Conservation (phyloP, 2,113 vertebrate species). For the Phycodurus eques region DNA sequence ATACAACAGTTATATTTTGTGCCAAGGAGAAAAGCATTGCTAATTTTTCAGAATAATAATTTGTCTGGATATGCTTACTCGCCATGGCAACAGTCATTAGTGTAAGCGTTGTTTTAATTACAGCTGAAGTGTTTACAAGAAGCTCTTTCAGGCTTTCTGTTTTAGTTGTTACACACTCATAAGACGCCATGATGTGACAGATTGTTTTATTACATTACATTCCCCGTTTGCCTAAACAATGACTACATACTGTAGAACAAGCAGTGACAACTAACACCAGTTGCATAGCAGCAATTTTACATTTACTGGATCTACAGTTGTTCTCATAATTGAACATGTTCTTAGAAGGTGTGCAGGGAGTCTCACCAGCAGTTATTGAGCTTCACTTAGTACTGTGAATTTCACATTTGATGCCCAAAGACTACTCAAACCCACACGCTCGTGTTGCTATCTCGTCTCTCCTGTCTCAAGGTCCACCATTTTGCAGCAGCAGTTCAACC, state of each 20-base stretch:
- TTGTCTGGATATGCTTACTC: conserved; percentile 21
- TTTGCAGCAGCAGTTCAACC: conserved; percentile 96
- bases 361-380: neutral
- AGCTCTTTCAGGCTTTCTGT: neutral
- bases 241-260: neutral
- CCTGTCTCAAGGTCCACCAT: conserved; percentile 82
- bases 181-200: neutral
- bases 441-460: neutral
- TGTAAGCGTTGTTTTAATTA: conserved; percentile 34
- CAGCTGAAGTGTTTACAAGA: conserved; percentile 6
- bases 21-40: conserved; percentile 35
- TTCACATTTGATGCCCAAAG: neutral
- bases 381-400: neutral
- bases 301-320: neutral
- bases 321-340: neutral
- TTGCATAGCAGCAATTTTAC: neutral
- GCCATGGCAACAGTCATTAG: conserved; percentile 29
- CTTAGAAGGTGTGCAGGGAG: neutral
- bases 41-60: conserved; percentile 26
- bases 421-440: neutral
- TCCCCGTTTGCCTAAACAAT: neutral
- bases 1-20: conserved; percentile 56
- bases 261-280: neutral
- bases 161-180: neutral
- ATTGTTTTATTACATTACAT: neutral